Base-by-base conservation (phyloP, 1,140 invertebrate species). In the Meloidogyne chitwoodi region DNA sequence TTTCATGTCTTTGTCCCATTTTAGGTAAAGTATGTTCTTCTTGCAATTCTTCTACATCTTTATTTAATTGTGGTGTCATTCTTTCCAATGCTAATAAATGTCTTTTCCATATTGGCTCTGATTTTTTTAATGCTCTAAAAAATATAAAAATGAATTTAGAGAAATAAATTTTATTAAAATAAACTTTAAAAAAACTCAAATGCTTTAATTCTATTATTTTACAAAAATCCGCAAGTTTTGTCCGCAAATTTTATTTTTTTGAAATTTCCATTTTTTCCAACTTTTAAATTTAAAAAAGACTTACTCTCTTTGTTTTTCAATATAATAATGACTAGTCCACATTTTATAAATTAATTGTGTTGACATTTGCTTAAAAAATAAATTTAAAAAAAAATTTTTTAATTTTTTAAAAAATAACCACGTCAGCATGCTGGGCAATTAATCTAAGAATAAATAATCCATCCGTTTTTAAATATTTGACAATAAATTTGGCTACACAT, bases 341-440 rank as follows among this genome's bases (percentile, higher is more conserved):
- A 85, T 61, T 31, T 73, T 66, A 26, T 75, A 67, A 29, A 86
- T 78, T 12, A 85, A 68, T 29, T 85, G 85, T 29, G 85, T 86
- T 29, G 84, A 83, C 70, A 85, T 56, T 56, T 56, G 48, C 48
- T 56, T n/a, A 56, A 56, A 48, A 56, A n/a, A n/a, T 4, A 19
- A 16, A 4, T 19, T 19, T 6, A 56, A 56, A 56, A 56, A n/a
- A 56, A 56, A 14, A 16, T 16, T 48, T n/a, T 19, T 16, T 44
- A 2, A 16, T 16, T 6, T 16, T 16, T 44, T 16, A 44, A 44
- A 48, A 48, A 19, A n/a, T 87, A 67, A 85, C 84, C 12, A 85
- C 83, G 68, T 85, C 84, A 3, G 83, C 85, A 62, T 85, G 84
- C 74, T 85, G 84, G n/a, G 83, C 78, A 69, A 85, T 85, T 38